Conservation (phyloP, 1,140 invertebrate genomes). For the Zaprionus nigranus region DNA sequence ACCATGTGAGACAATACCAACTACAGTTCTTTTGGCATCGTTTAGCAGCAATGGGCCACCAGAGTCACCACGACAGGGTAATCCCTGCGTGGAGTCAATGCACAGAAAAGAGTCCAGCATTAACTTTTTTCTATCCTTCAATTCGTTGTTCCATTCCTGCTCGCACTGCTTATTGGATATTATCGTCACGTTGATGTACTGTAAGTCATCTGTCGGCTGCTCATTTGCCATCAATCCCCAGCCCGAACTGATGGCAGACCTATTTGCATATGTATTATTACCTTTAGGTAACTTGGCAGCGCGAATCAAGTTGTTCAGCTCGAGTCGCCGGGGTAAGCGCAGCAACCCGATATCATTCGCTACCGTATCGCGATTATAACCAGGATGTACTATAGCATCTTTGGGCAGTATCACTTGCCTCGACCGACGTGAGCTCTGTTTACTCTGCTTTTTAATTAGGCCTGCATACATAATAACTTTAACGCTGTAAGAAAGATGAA, state of each 20-base stretch:
- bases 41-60: conserved; percentile 54
- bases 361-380: conserved; percentile 31
- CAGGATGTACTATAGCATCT: conserved; percentile 36
- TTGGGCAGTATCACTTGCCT: conserved; percentile 9
- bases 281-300: conserved; percentile 39
- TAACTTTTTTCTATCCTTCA: conserved; percentile 22
- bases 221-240: conserved; percentile 49
- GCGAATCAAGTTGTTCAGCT: conserved; percentile 13
- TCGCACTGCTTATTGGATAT: conserved; percentile 53
- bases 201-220: conserved; percentile 13
- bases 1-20: conserved; percentile 63
- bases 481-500: conserved; percentile 1
- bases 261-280: neutral
- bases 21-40: conserved; percentile 46
- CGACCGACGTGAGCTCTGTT: neutral
- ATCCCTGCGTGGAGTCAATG: conserved; percentile 40
- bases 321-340: conserved; percentile 27
- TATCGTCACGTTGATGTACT: conserved; percentile 41
- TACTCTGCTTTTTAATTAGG: neutral
- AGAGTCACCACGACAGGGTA: conserved; percentile 63
- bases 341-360: conserved; percentile 54
- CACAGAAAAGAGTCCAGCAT: conserved; percentile 48
- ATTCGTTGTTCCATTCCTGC: conserved; percentile 43
- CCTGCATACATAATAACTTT: conserved; percentile 41
- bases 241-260: conserved; percentile 33